Evolutionary conservation across 2,113 vertebrate species (phyloP).

Genomic region (Solea solea): DNA sequence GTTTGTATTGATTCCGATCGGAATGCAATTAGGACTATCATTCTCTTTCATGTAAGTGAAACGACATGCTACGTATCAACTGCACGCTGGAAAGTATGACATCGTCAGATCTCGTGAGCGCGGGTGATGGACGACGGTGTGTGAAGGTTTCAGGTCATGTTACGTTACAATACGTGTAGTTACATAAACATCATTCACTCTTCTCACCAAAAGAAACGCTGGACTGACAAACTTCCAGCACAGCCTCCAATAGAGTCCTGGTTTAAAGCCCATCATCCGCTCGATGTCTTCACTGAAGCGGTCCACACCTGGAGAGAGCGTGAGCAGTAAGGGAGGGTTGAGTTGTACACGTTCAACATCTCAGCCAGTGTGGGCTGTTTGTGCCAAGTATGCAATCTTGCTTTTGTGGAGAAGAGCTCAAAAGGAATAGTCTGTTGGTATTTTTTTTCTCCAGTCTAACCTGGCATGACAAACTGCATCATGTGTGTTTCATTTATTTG

Average conservation of each 20-base stretch:
- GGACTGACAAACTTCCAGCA: slow-evolving; percentile 99
- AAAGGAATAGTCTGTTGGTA: too few species aligned
- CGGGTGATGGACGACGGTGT: background rate
- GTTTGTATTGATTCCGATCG: background rate
- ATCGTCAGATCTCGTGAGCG: background rate
- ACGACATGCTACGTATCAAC: background rate
- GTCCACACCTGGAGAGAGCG: slow-evolving; percentile 89
- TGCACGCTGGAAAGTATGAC: background rate
- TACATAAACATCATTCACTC: background rate
- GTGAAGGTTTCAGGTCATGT: background rate
- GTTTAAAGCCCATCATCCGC: slow-evolving; percentile 97
- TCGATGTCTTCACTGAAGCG: slow-evolving; percentile 97
- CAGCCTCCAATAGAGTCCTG: slow-evolving; percentile 98
- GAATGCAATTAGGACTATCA: background rate
- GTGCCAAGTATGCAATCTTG: slow-evolving; percentile 23
- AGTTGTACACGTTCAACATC: background rate
- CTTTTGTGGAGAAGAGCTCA: background rate
- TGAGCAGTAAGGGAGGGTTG: background rate
- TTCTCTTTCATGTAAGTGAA: background rate
- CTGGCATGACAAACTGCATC: background rate
- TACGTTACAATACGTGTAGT: background rate
- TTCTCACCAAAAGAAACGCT: slow-evolving; percentile 92
- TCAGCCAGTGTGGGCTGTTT: background rate
- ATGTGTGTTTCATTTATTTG: slow-evolving; percentile 1
- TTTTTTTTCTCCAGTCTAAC: background rate